Percentiles rank a stretch among this genome's conserved stretches.
phyloP scores from a whole-genome alignment of 2,797 vertebrate species.

The Takifugu rubripes region DNA sequence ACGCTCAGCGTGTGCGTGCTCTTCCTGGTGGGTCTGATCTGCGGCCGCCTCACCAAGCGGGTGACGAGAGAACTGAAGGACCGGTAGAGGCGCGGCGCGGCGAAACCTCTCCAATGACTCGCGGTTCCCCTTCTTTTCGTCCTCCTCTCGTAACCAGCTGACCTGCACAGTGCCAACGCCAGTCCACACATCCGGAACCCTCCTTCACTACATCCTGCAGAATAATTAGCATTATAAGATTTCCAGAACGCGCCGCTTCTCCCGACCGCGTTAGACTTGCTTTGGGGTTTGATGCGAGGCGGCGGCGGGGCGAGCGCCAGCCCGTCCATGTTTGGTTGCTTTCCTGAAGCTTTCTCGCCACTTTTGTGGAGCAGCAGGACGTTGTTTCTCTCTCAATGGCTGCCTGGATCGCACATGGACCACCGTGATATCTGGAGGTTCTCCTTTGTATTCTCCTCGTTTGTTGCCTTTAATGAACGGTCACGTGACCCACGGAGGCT shows the following conservation, averaged over 20 bases:
- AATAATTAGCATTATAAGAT: conserved; percentile 12
- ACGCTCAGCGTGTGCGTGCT: conserved; percentile 85
- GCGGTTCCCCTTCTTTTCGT: conserved; percentile 15
- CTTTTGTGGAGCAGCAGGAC: conserved; percentile 21
- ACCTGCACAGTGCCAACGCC: conserved; percentile 53
- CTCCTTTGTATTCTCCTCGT: background rate
- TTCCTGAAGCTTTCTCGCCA: background rate
- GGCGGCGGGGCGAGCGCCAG: conserved; percentile 15
- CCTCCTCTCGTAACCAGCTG: conserved; percentile 38
- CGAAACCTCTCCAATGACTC: conserved; percentile 21
- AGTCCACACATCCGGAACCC: conserved; percentile 52
- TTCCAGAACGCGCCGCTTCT: background rate
- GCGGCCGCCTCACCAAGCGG: conserved; percentile 94
- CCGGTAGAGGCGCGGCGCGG: conserved; percentile 81
- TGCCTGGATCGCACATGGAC: conserved; percentile 24
- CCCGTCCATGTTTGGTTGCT: conserved; percentile 12
- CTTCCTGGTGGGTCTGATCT: conserved; percentile 93
- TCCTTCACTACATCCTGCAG: conserved; percentile 18
- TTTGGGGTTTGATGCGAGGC: conserved; percentile 1
- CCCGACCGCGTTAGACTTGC: background rate
- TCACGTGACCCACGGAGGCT: conserved; percentile 1
- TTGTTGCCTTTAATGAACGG: conserved; percentile 16
- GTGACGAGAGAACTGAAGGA: conserved; percentile 94
- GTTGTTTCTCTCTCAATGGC: conserved; percentile 7
- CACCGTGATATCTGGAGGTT: conserved; percentile 12